phyloP scores from a whole-genome alignment of 2,113 vertebrate species.

The Sapayoa aenigma region DNA sequence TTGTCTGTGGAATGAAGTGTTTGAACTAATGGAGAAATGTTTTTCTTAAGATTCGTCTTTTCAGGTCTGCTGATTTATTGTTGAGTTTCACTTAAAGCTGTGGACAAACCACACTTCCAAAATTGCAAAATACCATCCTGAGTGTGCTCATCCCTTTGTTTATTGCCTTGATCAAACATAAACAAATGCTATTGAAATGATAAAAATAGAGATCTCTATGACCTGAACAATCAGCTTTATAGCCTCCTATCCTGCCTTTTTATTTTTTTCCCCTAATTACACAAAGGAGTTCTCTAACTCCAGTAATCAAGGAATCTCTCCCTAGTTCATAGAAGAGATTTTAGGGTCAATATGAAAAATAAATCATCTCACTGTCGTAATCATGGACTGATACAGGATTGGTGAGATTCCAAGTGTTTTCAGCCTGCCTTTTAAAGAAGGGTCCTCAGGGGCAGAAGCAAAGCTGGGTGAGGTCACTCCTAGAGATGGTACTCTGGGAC shows the following conservation, averaged over 20 bases:
- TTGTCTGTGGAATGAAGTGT: neutral
- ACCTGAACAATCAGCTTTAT: neutral
- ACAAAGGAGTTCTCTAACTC: neutral
- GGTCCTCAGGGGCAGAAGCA: neutral
- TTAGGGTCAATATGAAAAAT: neutral
- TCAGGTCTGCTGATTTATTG: neutral
- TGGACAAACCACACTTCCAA: neutral
- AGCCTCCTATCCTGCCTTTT: neutral
- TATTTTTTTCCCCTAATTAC: neutral
- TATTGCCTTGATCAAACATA: neutral
- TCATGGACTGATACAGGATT: neutral
- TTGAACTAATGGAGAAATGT: neutral
- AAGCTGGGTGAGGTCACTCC: neutral
- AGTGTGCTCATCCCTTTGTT: neutral
- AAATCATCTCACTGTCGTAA: neutral
- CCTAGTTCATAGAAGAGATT: neutral
- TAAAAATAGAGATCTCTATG: neutral
- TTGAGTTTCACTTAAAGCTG: neutral
- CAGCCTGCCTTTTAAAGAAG: neutral
- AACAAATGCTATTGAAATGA: neutral
- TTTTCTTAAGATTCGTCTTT: neutral
- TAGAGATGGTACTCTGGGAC: neutral
- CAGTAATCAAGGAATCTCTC: neutral
- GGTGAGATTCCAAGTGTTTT: neutral
- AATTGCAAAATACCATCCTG: neutral